phyloP scores from a whole-genome alignment of 2,888 invertebrate genomes.

The Deilephila elpenor region DNA sequence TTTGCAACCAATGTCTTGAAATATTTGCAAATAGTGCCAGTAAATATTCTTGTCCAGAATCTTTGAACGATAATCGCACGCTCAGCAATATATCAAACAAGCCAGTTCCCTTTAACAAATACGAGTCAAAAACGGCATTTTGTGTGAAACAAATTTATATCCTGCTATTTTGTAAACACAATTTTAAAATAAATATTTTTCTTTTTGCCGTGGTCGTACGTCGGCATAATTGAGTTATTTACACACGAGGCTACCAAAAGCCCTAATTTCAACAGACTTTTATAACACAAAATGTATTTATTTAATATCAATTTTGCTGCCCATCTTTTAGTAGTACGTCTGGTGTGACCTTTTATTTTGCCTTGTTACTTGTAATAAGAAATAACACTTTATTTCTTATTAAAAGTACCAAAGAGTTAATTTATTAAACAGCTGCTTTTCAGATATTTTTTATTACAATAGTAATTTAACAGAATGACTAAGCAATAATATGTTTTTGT shows the following conservation, averaged over 20 bases:
- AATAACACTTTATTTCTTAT: neutral
- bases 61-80: neutral
- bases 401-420: no score
- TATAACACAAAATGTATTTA: constrained; percentile 46
- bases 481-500: no score
- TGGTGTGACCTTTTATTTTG: neutral
- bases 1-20: neutral
- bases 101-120: neutral
- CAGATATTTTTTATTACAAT: no score
- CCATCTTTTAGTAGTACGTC: neutral
- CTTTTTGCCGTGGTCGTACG: constrained; percentile 1
- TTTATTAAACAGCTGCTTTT: no score
- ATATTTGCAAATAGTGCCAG: neutral
- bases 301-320: constrained; percentile 32
- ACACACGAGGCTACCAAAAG: constrained; percentile 37
- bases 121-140: neutral
- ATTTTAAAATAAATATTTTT: neutral
- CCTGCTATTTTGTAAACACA: neutral
- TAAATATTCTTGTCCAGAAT: neutral
- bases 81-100: neutral
- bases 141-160: neutral
- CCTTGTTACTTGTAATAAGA: neutral
- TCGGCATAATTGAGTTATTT: constrained; percentile 11
- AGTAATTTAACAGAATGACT: no score
- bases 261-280: constrained; percentile 43